Base-by-base conservation (phyloP, 2,888 invertebrate genomes). In the Sarcophaga carnaria region DNA sequence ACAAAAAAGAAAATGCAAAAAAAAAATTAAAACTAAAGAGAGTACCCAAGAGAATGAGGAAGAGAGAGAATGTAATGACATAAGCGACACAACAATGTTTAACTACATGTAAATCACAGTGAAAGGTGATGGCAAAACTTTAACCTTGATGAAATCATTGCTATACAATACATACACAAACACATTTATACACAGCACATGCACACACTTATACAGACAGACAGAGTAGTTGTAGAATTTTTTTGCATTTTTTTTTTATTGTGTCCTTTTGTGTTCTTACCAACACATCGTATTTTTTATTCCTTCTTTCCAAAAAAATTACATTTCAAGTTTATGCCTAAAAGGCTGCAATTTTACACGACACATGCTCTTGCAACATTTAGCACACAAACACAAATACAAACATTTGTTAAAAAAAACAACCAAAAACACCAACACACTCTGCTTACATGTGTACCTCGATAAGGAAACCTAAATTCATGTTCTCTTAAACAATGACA, bases 281-380 rank as follows among this genome's bases (percentile, higher is more conserved):
- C 37, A 37, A 37, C 37, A 37, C 37, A 37, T 37, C 20, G 17
- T 5, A 63, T 63, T 62, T 25, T 72, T 63, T 49, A 49, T 67
- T 54, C 8, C 2, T 25, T 17, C 47, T 62, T 70, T 47, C 11
- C 22, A 60, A 47, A 5, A 5, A 47, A 22, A 62, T 49, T 63
- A 72, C 69, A 59, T 79, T 82, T 86, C 85, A 85, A 86, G 82
- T 86, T 86, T 82, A 75, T 82, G 75, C 82, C 82, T 86, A 82
- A 86, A 76, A 86, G 82, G 86, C 59, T 69, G 63, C 70, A 82
- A 77, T 64, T 64, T 76, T 77, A n/a, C 49, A 76, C 22, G 64
- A 74, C 75, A 74, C 37, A 37, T 37, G 37, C 27, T 54, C 22
- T 72, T 72, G 67, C 27, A 78, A 20, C 37, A 37, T 72, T 47